Base-by-base conservation (phyloP, 2,113 vertebrate species). In the Mustelus asterias region DNA sequence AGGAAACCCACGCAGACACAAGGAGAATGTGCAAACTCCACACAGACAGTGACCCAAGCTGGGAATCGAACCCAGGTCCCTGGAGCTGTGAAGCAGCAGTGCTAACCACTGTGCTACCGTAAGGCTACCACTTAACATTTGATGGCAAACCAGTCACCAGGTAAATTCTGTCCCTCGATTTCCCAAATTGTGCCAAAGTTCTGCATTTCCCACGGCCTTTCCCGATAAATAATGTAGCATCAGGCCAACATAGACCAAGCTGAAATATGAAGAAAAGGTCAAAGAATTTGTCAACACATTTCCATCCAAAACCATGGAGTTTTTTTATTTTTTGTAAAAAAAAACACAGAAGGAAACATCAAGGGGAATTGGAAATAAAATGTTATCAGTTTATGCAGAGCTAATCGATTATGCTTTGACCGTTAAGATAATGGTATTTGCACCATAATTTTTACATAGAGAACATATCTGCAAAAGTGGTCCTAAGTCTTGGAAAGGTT, bases 271-370 rank as follows among this genome's bases (percentile, higher is more conserved):
- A 29, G 69, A 48, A 24, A 44, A 76, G 37, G 29, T 13, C 67
- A 95, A 95, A 95, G 29, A 72, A 76, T 72, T 72, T 72, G 24
- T 54, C 29, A 95, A 95, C 94, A 93, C 60, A 69, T 72, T 95
- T 72, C 37, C 44, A 95, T 95, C 65, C 93, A 72, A 94, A 93
- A 93, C 44, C 92, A 94, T 69, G 63, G 89, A 41, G n/a, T n/a
- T 63, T 65, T 95, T 70, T 94, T 93, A 70, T 95, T 72, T 76
- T 72, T 16, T 33, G 26, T 26, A 4, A 14, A 29, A 72, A 69
- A 72, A 95, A 95, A 37, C 94, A 94, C 92, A 95, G 41, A 95
- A 70, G 67, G 26, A 95, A 95, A 76, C 69, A 95, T 70, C 65
- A 95, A 76, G 48, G 69, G 69, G 94, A 76, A 54, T 69, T 76